phyloP scores from a whole-genome alignment of 1,140 invertebrate species.

The Pseudomyrmex flavicornis region DNA sequence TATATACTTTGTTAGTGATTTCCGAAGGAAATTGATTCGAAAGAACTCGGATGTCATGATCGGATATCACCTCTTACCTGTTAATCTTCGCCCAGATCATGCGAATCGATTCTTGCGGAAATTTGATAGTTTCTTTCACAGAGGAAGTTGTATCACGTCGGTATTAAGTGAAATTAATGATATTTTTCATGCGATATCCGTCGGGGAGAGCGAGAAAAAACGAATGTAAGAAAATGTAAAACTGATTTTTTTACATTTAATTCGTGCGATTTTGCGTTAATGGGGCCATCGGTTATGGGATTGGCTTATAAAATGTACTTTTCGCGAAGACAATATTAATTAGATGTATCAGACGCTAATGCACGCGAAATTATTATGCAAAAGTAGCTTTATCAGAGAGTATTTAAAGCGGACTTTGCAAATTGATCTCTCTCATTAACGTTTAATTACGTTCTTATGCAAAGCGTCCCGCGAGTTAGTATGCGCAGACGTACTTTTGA shows the following conservation, averaged over 20 bases:
- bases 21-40: no score
- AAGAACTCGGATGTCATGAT: no score
- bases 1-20: no score
- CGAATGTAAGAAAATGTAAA: no score
- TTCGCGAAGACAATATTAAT: slow-evolving; percentile 38
- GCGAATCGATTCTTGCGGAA: no score
- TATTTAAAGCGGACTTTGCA: slow-evolving; percentile 27
- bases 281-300: not conserved
- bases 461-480: slow-evolving; percentile 35
- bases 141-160: not conserved
- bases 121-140: not conserved
- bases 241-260: not conserved
- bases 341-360: slow-evolving; percentile 24
- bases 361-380: slow-evolving; percentile 24
- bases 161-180: not conserved
- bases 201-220: not conserved
- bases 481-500: slow-evolving; percentile 27
- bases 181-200: not conserved
- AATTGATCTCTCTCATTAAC: slow-evolving; percentile 54
- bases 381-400: slow-evolving; percentile 6
- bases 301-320: slow-evolving; percentile 11
- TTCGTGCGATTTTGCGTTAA: slow-evolving; percentile 9
- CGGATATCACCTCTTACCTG: no score
- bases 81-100: no score
- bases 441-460: slow-evolving; percentile 42